Evolutionary conservation across 2,113 vertebrate species (phyloP).

Genomic region (Mola mola): DNA sequence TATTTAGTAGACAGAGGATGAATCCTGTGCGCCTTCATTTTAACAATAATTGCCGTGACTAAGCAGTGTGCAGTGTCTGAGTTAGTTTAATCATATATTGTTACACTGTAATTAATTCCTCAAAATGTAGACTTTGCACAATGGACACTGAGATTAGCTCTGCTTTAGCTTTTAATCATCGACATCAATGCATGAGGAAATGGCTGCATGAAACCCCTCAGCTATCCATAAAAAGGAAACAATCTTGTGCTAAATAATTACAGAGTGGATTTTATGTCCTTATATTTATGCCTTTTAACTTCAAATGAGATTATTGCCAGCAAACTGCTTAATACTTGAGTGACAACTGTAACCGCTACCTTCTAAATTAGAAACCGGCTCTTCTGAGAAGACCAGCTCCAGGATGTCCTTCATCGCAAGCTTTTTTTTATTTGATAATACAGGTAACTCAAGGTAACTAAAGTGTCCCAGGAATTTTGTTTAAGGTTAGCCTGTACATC

Average conservation of each 20-base stretch:
- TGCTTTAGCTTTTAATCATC: constrained; percentile 60
- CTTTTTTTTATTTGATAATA: too few species aligned
- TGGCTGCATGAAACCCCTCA: constrained; percentile 39
- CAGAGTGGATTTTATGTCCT: constrained; percentile 27
- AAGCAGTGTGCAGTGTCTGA: constrained; percentile 45
- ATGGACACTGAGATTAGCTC: constrained; percentile 55
- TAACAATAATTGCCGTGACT: constrained; percentile 47
- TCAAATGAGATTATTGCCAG: too few species aligned
- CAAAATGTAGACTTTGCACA: constrained; percentile 60
- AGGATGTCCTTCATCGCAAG: too few species aligned
- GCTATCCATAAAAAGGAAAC: constrained; percentile 44
- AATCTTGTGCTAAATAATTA: constrained; percentile 45
- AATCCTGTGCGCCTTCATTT: constrained; percentile 34
- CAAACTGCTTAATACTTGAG: not conserved
- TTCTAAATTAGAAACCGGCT: too few species aligned
- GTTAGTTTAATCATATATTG: constrained; percentile 65
- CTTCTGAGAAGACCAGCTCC: too few species aligned
- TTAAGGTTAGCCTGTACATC: constrained; percentile 2
- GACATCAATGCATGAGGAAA: constrained; percentile 51
- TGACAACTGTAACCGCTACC: constrained; percentile 17
- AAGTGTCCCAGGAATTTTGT: too few species aligned
- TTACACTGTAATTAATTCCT: constrained; percentile 71
- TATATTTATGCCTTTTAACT: constrained; percentile 39
- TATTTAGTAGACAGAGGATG: constrained; percentile 5
- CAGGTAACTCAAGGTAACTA: too few species aligned